Evolutionary conservation across 2,888 invertebrate genomes (phyloP).

Genomic region (Aquatica leii): DNA sequence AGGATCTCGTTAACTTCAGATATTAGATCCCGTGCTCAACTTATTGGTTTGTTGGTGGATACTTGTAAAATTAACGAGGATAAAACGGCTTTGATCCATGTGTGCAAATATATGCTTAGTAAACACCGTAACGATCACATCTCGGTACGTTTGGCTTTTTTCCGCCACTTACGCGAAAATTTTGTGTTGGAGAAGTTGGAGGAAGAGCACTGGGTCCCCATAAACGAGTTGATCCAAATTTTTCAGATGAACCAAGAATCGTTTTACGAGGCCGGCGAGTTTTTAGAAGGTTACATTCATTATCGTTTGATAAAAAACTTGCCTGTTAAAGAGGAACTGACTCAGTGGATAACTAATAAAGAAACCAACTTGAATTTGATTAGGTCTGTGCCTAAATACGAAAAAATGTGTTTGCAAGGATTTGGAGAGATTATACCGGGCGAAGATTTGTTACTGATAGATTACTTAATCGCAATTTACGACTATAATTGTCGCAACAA

Average conservation of each 20-base stretch:
- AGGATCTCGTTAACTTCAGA: not conserved
- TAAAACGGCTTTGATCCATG: slow-evolving; percentile 12
- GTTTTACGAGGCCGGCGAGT: not conserved
- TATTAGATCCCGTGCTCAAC: no score
- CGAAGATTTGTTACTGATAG: not conserved
- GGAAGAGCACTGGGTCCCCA: slow-evolving; percentile 17
- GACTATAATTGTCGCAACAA: slow-evolving; percentile 21
- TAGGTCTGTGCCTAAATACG: slow-evolving; percentile 3
- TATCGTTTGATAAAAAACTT: slow-evolving; percentile 15
- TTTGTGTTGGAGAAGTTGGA: slow-evolving; percentile 9
- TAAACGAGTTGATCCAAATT: slow-evolving; percentile 14
- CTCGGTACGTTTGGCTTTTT: not conserved
- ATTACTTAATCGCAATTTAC: slow-evolving; percentile 10
- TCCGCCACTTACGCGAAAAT: not conserved
- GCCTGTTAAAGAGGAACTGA: slow-evolving; percentile 8
- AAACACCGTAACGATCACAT: slow-evolving; percentile 22
- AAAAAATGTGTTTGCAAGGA: slow-evolving; percentile 17
- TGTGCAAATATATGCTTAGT: slow-evolving; percentile 12
- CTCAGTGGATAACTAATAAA: not conserved
- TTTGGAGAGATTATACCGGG: slow-evolving; percentile 13
- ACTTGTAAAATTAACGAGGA: slow-evolving; percentile 29
- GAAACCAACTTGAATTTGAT: slow-evolving; percentile 3
- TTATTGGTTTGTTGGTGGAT: slow-evolving; percentile 13
- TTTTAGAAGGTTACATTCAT: slow-evolving; percentile 16
- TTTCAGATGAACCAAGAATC: slow-evolving; percentile 11